These are phyloP conservation scores for Podarcis muralis DNA, from an alignment of 2,113 vertebrate species.

Conservation along the genomic window DNA sequence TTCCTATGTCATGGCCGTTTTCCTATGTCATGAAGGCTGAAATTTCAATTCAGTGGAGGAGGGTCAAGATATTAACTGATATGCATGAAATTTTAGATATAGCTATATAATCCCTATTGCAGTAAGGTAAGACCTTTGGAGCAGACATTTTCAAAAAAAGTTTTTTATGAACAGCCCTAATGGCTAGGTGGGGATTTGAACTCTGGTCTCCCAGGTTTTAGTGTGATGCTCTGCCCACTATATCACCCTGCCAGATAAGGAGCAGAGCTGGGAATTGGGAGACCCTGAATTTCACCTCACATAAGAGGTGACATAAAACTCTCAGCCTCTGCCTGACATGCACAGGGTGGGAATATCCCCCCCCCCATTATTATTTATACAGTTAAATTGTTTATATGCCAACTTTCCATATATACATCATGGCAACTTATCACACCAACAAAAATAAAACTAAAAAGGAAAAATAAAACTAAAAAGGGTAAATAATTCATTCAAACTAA, in stretches of 20 bases:
- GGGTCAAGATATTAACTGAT: no score
- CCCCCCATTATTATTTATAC: neutral
- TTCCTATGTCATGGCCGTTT: no score
- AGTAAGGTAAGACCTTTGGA: no score
- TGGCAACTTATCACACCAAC: neutral
- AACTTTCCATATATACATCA: neutral
- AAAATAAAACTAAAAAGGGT: neutral
- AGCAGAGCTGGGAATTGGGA: neutral
- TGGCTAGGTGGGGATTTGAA: no score
- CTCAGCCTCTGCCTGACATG: neutral
- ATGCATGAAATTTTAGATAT: no score
- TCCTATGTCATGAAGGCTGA: no score
- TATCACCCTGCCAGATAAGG: neutral
- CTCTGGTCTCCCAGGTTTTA: no score
- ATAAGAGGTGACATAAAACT: neutral
- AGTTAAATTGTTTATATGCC: neutral
- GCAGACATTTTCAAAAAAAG: no score
- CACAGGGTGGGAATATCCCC: neutral
- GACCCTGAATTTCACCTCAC: neutral
- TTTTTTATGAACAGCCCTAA: no score
- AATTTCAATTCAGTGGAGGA: no score
- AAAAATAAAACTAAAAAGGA: neutral
- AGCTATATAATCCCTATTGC: no score
- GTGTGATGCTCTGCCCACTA: no score
- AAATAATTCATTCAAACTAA: neutral